Evolutionary conservation across 2,113 vertebrate species (phyloP).

Genomic region (Cheirogaleus medius): DNA sequence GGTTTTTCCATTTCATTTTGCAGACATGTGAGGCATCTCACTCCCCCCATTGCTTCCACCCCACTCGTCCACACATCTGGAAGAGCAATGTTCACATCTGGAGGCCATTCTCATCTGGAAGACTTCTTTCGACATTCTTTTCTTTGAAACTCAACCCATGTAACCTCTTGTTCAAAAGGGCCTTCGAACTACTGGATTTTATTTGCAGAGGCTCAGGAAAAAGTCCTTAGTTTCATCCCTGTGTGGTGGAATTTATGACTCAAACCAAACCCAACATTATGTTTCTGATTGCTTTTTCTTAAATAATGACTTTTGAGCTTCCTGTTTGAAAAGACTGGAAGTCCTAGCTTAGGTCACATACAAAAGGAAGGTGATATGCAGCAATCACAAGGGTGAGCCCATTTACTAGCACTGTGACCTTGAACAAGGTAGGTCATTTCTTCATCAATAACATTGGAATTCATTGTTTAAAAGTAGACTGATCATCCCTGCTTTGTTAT

Average conservation of each 20-base stretch:
- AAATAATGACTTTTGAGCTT: constrained; percentile 34
- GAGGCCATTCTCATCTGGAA: constrained; percentile 84
- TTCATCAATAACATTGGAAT: not conserved
- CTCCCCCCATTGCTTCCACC: not conserved
- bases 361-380: not conserved
- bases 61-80: constrained; percentile 66
- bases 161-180: constrained; percentile 73
- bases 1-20: constrained; percentile 81
- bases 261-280: constrained; percentile 40
- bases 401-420: not conserved
- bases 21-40: constrained; percentile 73
- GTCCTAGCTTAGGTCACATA: not conserved
- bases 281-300: constrained; percentile 42
- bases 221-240: constrained; percentile 23
- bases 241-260: constrained; percentile 55
- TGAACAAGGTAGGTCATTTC: not conserved
- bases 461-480: not conserved
- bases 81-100: constrained; percentile 83
- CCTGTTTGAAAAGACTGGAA: not conserved
- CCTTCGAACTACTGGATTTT: constrained; percentile 60
- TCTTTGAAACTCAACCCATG: constrained; percentile 83
- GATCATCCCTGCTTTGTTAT: not conserved
- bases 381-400: not conserved
- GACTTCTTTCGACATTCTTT: constrained; percentile 80
- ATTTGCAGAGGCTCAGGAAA: constrained; percentile 45